Evolutionary conservation across 2,888 invertebrate genomes (phyloP).

Genomic region (Sesia bembeciformis): DNA sequence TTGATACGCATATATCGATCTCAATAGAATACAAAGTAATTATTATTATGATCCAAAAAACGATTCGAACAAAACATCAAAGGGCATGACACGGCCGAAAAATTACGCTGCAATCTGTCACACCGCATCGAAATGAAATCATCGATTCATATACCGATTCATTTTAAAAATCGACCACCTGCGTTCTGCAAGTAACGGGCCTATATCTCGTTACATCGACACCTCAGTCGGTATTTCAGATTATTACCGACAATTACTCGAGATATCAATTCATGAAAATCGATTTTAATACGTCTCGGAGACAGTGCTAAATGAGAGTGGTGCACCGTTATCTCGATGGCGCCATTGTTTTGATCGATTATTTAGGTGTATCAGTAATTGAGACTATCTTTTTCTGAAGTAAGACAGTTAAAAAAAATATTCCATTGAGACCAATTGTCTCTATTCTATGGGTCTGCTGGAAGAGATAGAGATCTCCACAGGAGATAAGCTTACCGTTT

Average conservation of each 20-base stretch:
- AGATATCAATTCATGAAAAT: conserved; percentile 40
- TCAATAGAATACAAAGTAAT: not conserved
- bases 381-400: too few species aligned
- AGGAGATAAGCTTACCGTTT: too few species aligned
- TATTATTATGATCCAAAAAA: not conserved
- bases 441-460: too few species aligned
- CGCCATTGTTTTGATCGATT: not conserved
- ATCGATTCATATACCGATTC: conserved; percentile 39
- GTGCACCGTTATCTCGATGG: conserved; percentile 14
- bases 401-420: too few species aligned
- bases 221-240: conserved; percentile 32
- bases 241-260: conserved; percentile 58
- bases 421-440: too few species aligned
- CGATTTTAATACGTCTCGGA: conserved; percentile 23
- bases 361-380: not conserved
- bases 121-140: conserved; percentile 19
- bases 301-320: conserved; percentile 24
- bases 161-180: conserved; percentile 46
- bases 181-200: conserved; percentile 52
- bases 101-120: conserved; percentile 22
- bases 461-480: too few species aligned
- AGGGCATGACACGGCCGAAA: conserved; percentile 18
- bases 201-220: conserved; percentile 54
- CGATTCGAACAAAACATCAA: conserved; percentile 8
- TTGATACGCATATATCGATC: conserved; percentile 14